These are phyloP conservation scores for Clangula hyemalis DNA, from an alignment of 2,797 vertebrate genomes.

Conservation along the genomic window DNA sequence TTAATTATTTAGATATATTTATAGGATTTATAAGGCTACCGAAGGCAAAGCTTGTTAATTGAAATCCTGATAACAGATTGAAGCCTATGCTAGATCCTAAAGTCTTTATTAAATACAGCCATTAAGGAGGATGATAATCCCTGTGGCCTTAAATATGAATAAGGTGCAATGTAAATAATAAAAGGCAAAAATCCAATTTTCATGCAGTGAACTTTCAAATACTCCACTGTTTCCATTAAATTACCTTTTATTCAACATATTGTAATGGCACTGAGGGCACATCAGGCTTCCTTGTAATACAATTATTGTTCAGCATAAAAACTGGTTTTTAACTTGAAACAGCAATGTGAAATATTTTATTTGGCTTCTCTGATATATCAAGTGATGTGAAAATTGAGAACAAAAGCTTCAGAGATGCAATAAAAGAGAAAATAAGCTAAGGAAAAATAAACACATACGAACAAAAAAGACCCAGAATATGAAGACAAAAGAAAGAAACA, in stretches of 20 bases:
- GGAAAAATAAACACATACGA: conserved; percentile 34
- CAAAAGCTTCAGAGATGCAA: conserved; percentile 14
- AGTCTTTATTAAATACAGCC: conserved; percentile 75
- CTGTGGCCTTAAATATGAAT: conserved; percentile 74
- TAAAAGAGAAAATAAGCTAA: conserved; percentile 29
- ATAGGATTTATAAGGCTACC: conserved; percentile 48
- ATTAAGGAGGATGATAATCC: conserved; percentile 73
- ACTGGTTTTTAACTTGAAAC: conserved; percentile 34
- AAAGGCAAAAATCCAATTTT: conserved; percentile 74
- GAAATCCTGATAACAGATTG: conserved; percentile 62
- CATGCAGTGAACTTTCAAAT: conserved; percentile 68
- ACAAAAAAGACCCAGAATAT: background rate
- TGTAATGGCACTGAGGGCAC: conserved; percentile 24
- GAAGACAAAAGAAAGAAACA: conserved; percentile 43
- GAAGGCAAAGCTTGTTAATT: conserved; percentile 58
- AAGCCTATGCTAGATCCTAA: conserved; percentile 42
- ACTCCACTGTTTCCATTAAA: conserved; percentile 58
- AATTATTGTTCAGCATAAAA: conserved; percentile 54
- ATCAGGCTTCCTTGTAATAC: conserved; percentile 48
- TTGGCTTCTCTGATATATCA: conserved; percentile 28
- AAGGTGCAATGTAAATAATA: conserved; percentile 71
- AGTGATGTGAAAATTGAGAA: conserved; percentile 34
- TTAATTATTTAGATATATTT: conserved; percentile 66
- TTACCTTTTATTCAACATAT: conserved; percentile 53
- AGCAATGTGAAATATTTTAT: conserved; percentile 51